Conservation (phyloP, 1,140 invertebrate species). For the Rhyacophila brunnea region DNA sequence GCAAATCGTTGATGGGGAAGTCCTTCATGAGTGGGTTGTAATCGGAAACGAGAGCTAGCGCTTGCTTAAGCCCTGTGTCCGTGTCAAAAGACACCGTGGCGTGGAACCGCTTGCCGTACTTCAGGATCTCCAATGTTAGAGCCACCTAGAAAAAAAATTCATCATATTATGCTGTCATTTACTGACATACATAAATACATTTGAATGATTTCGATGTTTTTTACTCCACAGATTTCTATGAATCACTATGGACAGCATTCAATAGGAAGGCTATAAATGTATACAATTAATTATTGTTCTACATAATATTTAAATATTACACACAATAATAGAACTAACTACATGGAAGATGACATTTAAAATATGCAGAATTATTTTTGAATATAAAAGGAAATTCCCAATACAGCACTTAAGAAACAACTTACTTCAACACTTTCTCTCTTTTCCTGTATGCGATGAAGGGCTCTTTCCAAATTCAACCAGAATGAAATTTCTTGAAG, state of each 20-base stretch:
- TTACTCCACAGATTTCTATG: no score
- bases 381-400: no score
- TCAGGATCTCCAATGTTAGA: slow-evolving; percentile 93
- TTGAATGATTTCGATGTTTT: no score
- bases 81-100: slow-evolving; percentile 98
- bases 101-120: slow-evolving; percentile 98
- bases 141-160: slow-evolving; percentile 69
- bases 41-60: slow-evolving; percentile 95
- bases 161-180: background rate
- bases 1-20: slow-evolving; percentile 96
- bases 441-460: slow-evolving; percentile 96
- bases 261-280: no score
- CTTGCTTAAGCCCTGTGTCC: slow-evolving; percentile 96
- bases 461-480: slow-evolving; percentile 96
- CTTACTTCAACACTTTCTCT: slow-evolving; percentile 76
- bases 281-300: no score
- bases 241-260: no score
- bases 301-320: no score
- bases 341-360: no score
- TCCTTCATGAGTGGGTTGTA: slow-evolving; percentile 99
- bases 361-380: no score
- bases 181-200: no score
- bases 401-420: no score
- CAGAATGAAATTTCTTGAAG: slow-evolving; percentile 98
- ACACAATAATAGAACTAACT: no score